Conservation (phyloP, 1,140 invertebrate species). For the Drosophila malerkotliana region DNA sequence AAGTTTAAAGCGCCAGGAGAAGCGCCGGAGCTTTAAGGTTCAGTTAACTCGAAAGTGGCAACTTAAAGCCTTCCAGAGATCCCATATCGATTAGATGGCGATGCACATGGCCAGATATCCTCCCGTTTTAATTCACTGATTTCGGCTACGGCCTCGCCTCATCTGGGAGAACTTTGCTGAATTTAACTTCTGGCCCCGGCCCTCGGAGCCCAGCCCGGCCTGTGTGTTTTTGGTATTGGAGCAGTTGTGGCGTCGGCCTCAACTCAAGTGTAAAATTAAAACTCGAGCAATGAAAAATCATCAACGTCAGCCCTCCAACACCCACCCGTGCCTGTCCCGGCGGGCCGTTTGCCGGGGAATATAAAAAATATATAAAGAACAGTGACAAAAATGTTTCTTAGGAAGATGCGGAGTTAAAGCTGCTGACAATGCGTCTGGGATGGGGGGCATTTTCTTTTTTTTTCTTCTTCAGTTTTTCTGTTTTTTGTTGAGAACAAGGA, state of each 20-base stretch:
- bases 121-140: constrained; percentile 43
- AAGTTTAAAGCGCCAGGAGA: constrained; percentile 17
- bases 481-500: constrained; percentile 4
- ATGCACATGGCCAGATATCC: constrained; percentile 11
- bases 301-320: constrained; percentile 68
- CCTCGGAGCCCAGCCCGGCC: neutral
- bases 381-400: constrained; percentile 63
- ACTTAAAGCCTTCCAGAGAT: constrained; percentile 12
- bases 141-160: constrained; percentile 2
- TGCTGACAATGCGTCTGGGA: constrained; percentile 56
- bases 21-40: constrained; percentile 33
- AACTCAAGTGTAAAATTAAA: constrained; percentile 84
- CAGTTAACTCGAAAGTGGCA: constrained; percentile 44
- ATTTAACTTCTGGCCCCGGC: constrained; percentile 24
- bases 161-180: constrained; percentile 5
- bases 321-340: constrained; percentile 27
- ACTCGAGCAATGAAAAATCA: constrained; percentile 84
- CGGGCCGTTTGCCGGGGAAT: constrained; percentile 23
- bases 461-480: neutral
- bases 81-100: constrained; percentile 26
- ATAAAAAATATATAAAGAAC: constrained; percentile 45
- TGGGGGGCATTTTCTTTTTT: neutral
- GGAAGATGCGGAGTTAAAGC: constrained; percentile 16
- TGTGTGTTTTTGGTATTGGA: constrained; percentile 11
- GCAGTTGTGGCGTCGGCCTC: constrained; percentile 50